phyloP scores from a whole-genome alignment of 2,797 vertebrate species.

The Sebastes hubbsi region DNA sequence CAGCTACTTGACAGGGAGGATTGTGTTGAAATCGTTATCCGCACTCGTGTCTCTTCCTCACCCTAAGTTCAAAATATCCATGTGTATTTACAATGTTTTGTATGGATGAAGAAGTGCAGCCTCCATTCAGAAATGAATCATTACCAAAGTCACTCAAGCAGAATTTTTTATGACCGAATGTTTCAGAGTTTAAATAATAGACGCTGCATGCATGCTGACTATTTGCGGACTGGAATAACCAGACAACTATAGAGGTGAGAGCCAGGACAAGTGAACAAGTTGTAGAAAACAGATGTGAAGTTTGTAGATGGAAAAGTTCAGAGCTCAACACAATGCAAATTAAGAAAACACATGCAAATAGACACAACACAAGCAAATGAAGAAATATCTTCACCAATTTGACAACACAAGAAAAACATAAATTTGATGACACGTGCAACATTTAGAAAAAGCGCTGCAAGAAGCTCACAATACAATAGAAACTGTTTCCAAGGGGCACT shows the following conservation, averaged over 20 bases:
- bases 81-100: neutral
- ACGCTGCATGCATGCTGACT: neutral
- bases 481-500: too few species aligned
- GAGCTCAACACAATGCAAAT: too few species aligned
- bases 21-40: neutral
- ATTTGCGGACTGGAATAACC: neutral
- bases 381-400: too few species aligned
- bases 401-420: too few species aligned
- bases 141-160: neutral
- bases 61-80: neutral
- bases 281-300: too few species aligned
- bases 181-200: neutral
- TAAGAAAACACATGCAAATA: too few species aligned
- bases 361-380: too few species aligned
- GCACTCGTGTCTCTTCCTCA: neutral
- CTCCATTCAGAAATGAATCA: neutral
- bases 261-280: neutral
- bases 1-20: conserved; percentile 27
- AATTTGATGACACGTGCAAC: too few species aligned
- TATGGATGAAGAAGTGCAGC: neutral
- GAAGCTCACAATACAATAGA: too few species aligned
- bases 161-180: neutral
- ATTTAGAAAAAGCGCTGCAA: too few species aligned
- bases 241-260: neutral
- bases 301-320: too few species aligned